A percentile compares a stretch with the other conserved stretches of the same genome.
Conservation (phyloP, 2,888 invertebrate species). For the Himalopsyche tibetana region DNA sequence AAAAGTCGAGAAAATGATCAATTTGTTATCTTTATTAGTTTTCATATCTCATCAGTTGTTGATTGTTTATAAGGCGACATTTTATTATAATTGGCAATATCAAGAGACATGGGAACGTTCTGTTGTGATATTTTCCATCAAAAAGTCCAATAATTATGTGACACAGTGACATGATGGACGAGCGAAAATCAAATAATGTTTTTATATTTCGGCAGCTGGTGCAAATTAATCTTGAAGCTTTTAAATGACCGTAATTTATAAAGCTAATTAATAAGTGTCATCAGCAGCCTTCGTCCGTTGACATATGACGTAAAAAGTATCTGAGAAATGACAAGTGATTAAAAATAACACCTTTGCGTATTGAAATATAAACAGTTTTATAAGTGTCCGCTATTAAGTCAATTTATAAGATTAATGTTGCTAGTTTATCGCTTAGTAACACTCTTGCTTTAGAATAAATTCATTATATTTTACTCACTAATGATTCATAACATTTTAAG, state of each 20-base stretch:
- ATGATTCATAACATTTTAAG: too few relatives aligned
- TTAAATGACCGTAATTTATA: slow-evolving; percentile 34
- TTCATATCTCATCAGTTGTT: not conserved
- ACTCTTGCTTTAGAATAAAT: not conserved
- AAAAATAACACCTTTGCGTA: slow-evolving; percentile 25
- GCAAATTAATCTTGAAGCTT: slow-evolving; percentile 11
- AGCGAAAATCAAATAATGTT: slow-evolving; percentile 4
- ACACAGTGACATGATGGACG: slow-evolving; percentile 3
- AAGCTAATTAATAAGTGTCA: slow-evolving; percentile 12
- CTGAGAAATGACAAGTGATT: slow-evolving; percentile 22
- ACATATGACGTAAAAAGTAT: slow-evolving; percentile 5
- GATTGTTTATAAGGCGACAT: not conserved
- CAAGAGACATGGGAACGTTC: not conserved
- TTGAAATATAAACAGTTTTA: slow-evolving; percentile 4
- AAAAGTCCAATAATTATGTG: slow-evolving; percentile 5
- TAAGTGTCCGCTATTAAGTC: slow-evolving; percentile 4
- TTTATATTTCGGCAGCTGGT: slow-evolving; percentile 18
- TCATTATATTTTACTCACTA: not conserved
- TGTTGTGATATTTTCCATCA: not conserved
- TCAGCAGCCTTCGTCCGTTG: slow-evolving; percentile 7
- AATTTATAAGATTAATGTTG: slow-evolving; percentile 18
- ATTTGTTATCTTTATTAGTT: not conserved
- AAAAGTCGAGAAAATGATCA: not conserved
- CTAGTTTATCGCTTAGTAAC: not conserved
- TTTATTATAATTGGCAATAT: not conserved